phyloP scores from a whole-genome alignment of 35 echinoderm and acorn worm genomes.

The Heliocidaris erythrogramma region DNA sequence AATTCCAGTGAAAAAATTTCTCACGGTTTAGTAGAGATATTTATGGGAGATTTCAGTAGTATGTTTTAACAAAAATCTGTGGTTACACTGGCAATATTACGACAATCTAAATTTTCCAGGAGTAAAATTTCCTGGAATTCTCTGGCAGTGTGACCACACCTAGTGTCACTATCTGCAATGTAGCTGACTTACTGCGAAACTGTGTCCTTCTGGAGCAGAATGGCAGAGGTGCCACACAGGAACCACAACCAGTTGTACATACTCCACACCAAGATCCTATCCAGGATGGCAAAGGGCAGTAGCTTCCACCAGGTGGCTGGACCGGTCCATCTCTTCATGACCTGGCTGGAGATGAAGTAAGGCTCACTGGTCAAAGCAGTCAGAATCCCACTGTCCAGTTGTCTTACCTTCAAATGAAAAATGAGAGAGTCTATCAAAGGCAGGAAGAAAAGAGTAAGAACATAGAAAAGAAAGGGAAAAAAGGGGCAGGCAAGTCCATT shows the following conservation, averaged over 20 bases:
- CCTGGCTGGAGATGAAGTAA: conserved; percentile 41
- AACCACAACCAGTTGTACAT: conserved; percentile 72
- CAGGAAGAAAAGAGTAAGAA: not conserved
- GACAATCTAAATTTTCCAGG: too few species aligned
- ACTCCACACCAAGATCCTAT: conserved; percentile 55
- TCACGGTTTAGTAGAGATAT: too few species aligned
- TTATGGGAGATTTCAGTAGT: too few species aligned
- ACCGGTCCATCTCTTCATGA: not conserved
- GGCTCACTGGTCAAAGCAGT: conserved; percentile 73
- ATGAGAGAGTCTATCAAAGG: not conserved
- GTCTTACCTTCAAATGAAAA: conserved; percentile 57
- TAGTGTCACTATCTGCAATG: not conserved
- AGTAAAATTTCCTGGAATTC: too few species aligned
- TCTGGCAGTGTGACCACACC: too few species aligned
- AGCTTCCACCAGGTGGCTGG: not conserved
- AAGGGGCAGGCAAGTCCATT: too few species aligned
- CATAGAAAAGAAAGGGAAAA: not conserved
- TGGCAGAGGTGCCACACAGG: conserved; percentile 72
- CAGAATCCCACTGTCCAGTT: conserved; percentile 65
- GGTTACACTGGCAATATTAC: too few species aligned
- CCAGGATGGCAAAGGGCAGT: conserved; percentile 31
- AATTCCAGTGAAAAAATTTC: too few species aligned
- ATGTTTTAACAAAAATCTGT: too few species aligned
- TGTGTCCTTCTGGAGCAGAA: conserved; percentile 64
- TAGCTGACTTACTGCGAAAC: conserved; percentile 37